Conservation (phyloP, 2,113 vertebrate species). For the Maccullochella peelii region DNA sequence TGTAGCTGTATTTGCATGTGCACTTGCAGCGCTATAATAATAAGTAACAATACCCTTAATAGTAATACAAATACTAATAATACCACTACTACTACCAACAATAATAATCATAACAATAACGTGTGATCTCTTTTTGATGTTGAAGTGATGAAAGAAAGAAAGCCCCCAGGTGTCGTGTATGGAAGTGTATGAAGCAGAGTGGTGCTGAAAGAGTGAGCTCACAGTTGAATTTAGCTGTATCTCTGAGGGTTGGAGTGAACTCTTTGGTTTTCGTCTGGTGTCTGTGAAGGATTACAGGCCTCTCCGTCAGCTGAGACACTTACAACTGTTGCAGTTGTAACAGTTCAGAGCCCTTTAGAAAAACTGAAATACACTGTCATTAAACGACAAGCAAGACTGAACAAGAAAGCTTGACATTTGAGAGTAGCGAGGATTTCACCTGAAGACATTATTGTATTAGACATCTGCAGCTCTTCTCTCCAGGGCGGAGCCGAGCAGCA, state of each 20-base stretch:
- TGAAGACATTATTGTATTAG: not conserved
- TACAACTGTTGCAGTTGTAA: not conserved
- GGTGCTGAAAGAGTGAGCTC: not conserved
- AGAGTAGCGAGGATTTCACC: not conserved
- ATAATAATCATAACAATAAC: too few species aligned
- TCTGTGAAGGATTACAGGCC: not conserved
- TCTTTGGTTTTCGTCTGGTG: not conserved
- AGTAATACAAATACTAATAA: too few species aligned
- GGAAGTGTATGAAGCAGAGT: not conserved
- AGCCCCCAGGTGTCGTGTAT: not conserved
- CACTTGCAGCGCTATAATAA: too few species aligned
- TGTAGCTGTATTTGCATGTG: too few species aligned
- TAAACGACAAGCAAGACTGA: not conserved
- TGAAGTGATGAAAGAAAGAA: too few species aligned
- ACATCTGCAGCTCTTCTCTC: not conserved
- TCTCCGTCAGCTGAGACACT: not conserved
- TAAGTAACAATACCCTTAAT: too few species aligned
- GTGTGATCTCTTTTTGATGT: too few species aligned
- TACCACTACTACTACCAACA: too few species aligned
- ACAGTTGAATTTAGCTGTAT: not conserved
- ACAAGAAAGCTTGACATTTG: not conserved
- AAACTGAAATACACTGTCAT: not conserved
- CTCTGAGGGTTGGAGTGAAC: not conserved
- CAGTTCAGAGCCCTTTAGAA: not conserved
- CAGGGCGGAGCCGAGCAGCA: not conserved